Evolutionary conservation across 1,140 invertebrate species (phyloP), one percentile per base, ranked within the genome.

Genomic region (Neodiprion virginianus): DNA sequence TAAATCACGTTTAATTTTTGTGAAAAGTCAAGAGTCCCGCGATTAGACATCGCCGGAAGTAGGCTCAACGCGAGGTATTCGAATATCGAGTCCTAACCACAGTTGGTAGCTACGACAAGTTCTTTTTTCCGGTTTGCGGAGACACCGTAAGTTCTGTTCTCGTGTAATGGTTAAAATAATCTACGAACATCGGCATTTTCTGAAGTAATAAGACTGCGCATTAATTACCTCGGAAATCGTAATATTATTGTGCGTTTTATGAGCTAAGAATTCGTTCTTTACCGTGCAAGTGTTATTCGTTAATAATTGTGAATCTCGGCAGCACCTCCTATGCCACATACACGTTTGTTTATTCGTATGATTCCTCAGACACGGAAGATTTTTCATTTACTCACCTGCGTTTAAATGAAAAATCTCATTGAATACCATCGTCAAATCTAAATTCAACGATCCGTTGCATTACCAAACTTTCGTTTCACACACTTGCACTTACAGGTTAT

Each of bases 81-180:
- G 53, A 61, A 61, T 61, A 61, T 17, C 5, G 53, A 61, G 53
- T 61, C 53, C 53, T 4, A 69, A 65, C 11, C 67, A 7, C n/a
- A 69, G 40, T 47, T 14, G 67, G 21, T 21, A 69, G 14, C 40
- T 21, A 23, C 21, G 67, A 14, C 7, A 69, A 21, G 67, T 69
- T 69, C 67, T 69, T 69, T 69, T 69, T 69, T 69, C 40, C 67
- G 21, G 67, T 21, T 69, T 69, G 17, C 21, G 21, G 67, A 69
- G 40, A 12, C 67, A 14, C 21, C 67, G 67, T 69, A 69, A 69
- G 67, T 69, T 69, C 11, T 47, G 21, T 69, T 47, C 67, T 23
- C 8, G 14, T 11, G 21, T 23, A 23, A 47, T 69, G 67, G 12
- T 11, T 47, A 69, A 23, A 23, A 47, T 69, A 23, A 69, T 69